A percentile compares a stretch with the other conserved stretches of the same genome.
These are phyloP conservation scores for Diarsia brunnea DNA, from an alignment of 2,888 invertebrate genomes.

Conservation along the genomic window DNA sequence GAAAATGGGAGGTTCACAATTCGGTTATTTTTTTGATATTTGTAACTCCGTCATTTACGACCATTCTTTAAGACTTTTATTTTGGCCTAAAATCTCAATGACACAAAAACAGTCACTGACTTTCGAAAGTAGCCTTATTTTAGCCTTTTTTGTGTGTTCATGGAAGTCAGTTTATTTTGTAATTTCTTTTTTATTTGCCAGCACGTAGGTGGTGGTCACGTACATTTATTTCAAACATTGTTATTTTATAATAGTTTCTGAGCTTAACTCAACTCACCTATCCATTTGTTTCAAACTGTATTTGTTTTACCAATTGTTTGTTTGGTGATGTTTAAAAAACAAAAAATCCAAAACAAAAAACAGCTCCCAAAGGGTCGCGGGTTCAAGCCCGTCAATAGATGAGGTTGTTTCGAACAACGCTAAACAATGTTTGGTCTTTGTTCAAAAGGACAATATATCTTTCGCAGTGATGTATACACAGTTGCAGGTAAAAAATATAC, in stretches of 20 bases:
- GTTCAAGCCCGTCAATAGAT: slow-evolving; percentile 37
- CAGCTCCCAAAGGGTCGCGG: slow-evolving; percentile 22
- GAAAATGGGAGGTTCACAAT: too few relatives aligned
- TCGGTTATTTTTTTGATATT: too few relatives aligned
- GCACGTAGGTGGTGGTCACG: too few relatives aligned
- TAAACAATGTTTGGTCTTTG: slow-evolving; percentile 22
- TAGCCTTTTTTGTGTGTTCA: too few relatives aligned
- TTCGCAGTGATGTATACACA: background rate
- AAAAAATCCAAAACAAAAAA: slow-evolving; percentile 26
- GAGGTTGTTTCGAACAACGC: slow-evolving; percentile 11
- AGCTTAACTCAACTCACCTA: background rate
- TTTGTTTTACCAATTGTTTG: background rate
- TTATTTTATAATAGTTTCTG: background rate
- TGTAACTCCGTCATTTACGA: too few relatives aligned
- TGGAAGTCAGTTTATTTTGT: too few relatives aligned
- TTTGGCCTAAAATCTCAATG: too few relatives aligned
- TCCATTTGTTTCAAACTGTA: background rate
- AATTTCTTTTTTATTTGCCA: too few relatives aligned
- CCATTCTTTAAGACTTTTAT: too few relatives aligned
- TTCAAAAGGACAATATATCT: slow-evolving; percentile 16
- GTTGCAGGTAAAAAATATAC: slow-evolving; percentile 3
- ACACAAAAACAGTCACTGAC: too few relatives aligned
- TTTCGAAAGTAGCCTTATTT: too few relatives aligned
- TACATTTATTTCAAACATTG: background rate
- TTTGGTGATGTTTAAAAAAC: background rate